These are phyloP conservation scores for Rhorus exstirpatorius DNA, from an alignment of 2,888 invertebrate species.

Conservation along the genomic window DNA sequence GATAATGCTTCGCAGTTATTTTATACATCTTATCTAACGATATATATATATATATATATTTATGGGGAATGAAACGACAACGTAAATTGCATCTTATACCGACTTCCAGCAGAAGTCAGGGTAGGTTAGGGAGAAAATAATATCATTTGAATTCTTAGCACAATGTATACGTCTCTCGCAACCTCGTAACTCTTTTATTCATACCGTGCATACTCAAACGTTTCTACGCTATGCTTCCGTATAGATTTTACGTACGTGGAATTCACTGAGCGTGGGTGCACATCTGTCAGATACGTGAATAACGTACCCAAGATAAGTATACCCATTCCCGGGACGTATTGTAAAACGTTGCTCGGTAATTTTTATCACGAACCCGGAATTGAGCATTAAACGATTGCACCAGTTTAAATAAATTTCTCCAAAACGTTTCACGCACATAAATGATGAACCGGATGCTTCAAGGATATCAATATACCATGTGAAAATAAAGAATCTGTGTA, in stretches of 20 bases:
- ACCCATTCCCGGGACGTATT: slow-evolving; percentile 13
- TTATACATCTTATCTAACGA: slow-evolving; percentile 3
- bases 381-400: slow-evolving; percentile 1
- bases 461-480: background rate
- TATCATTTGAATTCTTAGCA: slow-evolving; percentile 58
- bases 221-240: slow-evolving; percentile 30
- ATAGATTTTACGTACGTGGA: slow-evolving; percentile 33
- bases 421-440: background rate
- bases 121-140: slow-evolving; percentile 43
- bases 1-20: slow-evolving; percentile 49
- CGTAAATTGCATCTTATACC: slow-evolving; percentile 17
- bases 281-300: slow-evolving; percentile 47
- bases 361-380: slow-evolving; percentile 1
- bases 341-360: background rate
- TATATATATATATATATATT: slow-evolving; percentile 1
- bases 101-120: slow-evolving; percentile 8
- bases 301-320: slow-evolving; percentile 1
- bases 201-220: slow-evolving; percentile 22
- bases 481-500: too few relatives aligned
- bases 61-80: background rate
- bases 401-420: background rate
- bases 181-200: slow-evolving; percentile 59
- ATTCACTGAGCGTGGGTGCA: slow-evolving; percentile 53
- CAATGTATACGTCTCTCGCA: slow-evolving; percentile 41
- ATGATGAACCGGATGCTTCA: background rate